Percentiles rank a stretch among this genome's conserved stretches.
Conservation (phyloP, 2,888 invertebrate genomes). For the Acanthopleura granulata region DNA sequence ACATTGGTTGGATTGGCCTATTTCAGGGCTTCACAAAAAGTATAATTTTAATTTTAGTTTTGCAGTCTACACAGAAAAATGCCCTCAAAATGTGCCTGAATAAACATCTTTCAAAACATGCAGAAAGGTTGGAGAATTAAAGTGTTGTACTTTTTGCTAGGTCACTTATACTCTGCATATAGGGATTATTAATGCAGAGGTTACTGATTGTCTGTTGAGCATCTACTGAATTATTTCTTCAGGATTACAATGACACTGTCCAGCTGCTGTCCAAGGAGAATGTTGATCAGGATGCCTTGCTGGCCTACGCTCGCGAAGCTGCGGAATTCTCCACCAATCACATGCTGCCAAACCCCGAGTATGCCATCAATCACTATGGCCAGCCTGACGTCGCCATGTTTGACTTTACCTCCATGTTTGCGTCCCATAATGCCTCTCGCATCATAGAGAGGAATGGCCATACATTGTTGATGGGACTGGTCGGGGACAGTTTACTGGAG, state of each 20-base stretch:
- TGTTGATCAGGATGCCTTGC: conserved; percentile 89
- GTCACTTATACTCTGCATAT: not conserved
- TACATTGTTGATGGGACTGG: conserved; percentile 87
- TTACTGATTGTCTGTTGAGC: not conserved
- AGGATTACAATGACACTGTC: conserved; percentile 93
- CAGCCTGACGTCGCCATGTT: conserved; percentile 98
- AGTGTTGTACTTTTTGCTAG: too few relatives aligned
- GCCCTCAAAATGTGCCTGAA: too few relatives aligned
- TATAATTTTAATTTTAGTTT: too few relatives aligned
- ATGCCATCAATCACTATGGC: conserved; percentile 97
- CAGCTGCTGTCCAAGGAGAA: conserved; percentile 88
- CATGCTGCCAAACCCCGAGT: conserved; percentile 77
- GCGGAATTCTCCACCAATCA: conserved; percentile 78
- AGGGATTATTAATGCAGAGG: not conserved
- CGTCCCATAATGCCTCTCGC: conserved; percentile 94
- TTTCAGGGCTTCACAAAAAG: too few relatives aligned
- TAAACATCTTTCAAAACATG: too few relatives aligned
- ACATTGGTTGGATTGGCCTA: too few relatives aligned
- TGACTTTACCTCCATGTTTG: conserved; percentile 99
- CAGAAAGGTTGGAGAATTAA: too few relatives aligned
- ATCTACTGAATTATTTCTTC: conserved; percentile 15
- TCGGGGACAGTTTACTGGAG: conserved; percentile 96
- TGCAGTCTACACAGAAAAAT: too few relatives aligned
- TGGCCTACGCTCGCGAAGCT: conserved; percentile 93
- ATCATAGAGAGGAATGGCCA: conserved; percentile 83